Conservation (phyloP, 35 echinoderm and acorn worm genomes). For the Apostichopus parvimensis region DNA sequence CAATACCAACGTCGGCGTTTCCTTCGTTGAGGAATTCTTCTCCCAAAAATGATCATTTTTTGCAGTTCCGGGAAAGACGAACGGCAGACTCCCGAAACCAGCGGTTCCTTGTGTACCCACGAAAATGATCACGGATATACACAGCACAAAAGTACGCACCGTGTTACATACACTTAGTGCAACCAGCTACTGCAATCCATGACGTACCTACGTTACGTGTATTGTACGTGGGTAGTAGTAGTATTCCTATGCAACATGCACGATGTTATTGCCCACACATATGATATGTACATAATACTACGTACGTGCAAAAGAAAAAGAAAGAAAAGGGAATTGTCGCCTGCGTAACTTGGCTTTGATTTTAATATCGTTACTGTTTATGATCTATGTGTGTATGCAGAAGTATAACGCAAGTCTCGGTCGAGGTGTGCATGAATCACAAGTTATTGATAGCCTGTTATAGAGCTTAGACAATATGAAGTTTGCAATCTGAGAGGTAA, state of each 20-base stretch:
- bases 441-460: no score
- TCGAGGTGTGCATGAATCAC: no score
- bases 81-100: not conserved
- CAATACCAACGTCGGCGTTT: slow-evolving; percentile 42
- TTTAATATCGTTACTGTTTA: not conserved
- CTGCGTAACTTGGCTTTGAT: not conserved
- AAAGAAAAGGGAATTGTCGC: not conserved
- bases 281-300: not conserved
- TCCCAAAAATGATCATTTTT: slow-evolving; percentile 43
- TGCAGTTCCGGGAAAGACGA: slow-evolving; percentile 16
- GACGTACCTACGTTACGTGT: not conserved
- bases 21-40: slow-evolving; percentile 42
- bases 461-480: no score
- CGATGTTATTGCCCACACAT: not conserved
- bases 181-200: not conserved
- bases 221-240: not conserved
- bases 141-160: not conserved
- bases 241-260: not conserved
- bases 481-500: no score
- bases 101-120: not conserved
- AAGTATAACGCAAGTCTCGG: no score
- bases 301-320: not conserved
- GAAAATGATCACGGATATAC: not conserved
- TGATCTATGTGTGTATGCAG: no score
- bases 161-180: not conserved